Base-by-base conservation (phyloP, 2,888 invertebrate genomes). In the Conistra vaccinii region DNA sequence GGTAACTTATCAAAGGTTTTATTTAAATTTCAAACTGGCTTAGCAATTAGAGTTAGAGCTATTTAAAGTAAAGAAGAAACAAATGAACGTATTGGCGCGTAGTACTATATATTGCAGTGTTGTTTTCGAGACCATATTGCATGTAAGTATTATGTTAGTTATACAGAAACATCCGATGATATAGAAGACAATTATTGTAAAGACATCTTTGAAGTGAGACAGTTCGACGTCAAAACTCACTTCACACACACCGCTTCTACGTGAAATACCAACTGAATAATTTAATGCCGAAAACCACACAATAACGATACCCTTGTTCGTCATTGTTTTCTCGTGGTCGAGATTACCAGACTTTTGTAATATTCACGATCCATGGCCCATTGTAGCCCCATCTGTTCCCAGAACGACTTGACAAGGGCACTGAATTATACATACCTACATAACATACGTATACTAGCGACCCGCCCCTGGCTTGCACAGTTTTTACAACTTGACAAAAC, bases 321-420 rank as follows among this genome's bases (percentile, higher is more conserved):
- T 48, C 32, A 62, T 62, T 78, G 48, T 78, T 70, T 76, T 69
- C 60, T 55, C 20, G 14, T 32, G 35, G 45, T 69, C 10, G 53
- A 69, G 51, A n/a, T 77, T 14, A 61, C 53, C n/a, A 20, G 58
- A 73, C 45, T 29, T 69, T 77, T 69, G 29, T n/a, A 69, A 76
- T 53, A 77, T 76, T 69, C 35, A 53, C 14, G n/a, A 53, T 42
- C 32, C 26, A 32, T 68, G 20, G 10, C 26, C 57, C 29, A 76
- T 42, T 51, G 39, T 57, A 3, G 7, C 23, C 23, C 23, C 12
- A 60, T 17, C 32, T 53, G 23, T 69, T 76, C 12, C 1, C 14
- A 3, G 6, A 5, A 42, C 10, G 17, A 32, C 4, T 61, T 55
- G n/a, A 69, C n/a, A 20, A 32, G 32, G 32, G 17, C 32, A 62